These are phyloP conservation scores for Trisateles emortualis DNA, from an alignment of 2,888 invertebrate genomes.

Conservation along the genomic window DNA sequence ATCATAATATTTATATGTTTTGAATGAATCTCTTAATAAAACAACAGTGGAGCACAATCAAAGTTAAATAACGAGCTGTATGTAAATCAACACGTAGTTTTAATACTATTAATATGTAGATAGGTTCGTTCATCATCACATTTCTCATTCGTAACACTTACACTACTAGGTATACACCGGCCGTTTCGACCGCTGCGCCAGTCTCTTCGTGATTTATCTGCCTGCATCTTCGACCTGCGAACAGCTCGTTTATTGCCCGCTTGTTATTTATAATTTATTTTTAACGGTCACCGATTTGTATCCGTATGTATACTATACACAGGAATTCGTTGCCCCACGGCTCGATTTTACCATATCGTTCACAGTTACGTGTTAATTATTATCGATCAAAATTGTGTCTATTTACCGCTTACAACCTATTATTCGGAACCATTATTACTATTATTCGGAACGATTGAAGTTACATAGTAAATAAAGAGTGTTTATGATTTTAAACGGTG, in stretches of 20 bases:
- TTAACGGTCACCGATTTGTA: conserved; percentile 84
- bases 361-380: conserved; percentile 60
- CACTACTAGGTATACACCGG: conserved; percentile 62
- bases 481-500: conserved; percentile 11
- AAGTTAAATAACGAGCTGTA: conserved; percentile 16
- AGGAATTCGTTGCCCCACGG: conserved; percentile 54
- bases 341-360: conserved; percentile 52
- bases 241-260: conserved; percentile 83
- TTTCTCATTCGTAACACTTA: conserved; percentile 76
- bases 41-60: not conserved
- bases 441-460: conserved; percentile 24
- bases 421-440: conserved; percentile 27
- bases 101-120: conserved; percentile 61
- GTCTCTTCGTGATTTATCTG: conserved; percentile 80
- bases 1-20: not conserved
- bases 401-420: conserved; percentile 31
- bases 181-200: conserved; percentile 50
- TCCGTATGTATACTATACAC: conserved; percentile 55
- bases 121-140: conserved; percentile 61
- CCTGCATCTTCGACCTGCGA: conserved; percentile 83
- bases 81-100: conserved; percentile 50
- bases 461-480: conserved; percentile 25
- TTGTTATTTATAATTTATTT: conserved; percentile 87
- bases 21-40: not conserved
- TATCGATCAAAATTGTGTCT: conserved; percentile 50